Evolutionary conservation across 2,888 invertebrate genomes (phyloP), one percentile per base, ranked within the genome.

Genomic region (Druceiella hillmani): DNA sequence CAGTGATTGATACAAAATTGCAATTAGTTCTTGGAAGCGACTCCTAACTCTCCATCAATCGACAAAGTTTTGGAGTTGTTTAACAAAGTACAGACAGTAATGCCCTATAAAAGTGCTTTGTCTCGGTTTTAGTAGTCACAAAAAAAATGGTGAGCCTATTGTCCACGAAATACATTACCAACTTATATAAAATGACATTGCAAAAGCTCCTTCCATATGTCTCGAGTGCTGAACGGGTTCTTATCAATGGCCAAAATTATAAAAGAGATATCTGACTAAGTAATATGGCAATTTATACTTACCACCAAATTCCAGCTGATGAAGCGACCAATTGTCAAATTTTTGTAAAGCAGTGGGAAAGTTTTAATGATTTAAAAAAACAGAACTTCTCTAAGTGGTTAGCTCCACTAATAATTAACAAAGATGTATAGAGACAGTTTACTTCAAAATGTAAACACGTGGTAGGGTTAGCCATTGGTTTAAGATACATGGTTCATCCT

Each of bases 1-100:
- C 22, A 20, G 22, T 20, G 22, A n/a, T 20, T 20, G 22, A 20
- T 20, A 20, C 22, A 20, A n/a, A 20, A 20, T 20, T n/a, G 22
- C 22, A 20, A 20, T n/a, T 20, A 7, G 22, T 20, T 20, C n/a
- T 20, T 20, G 22, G 22, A n/a, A 20, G 22, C n/a, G 22, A n/a
- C n/a, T 20, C 22, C n/a, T 20, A 20, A 20, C n/a, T n/a, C 22
- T 20, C 22, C 6, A 20, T 20, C n/a, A 20, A 20, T n/a, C 22
- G n/a, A 20, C n/a, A 20, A 20, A 7, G 22, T n/a, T 7, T 20
- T 20, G 22, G 22, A 20, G n/a, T 20, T n/a, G 22, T 20, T 20
- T 20, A 20, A 20, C 22, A 20, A n/a, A 20, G 22, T 20, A 20
- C 6, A 7, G n/a, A n/a, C n/a, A n/a, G n/a, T n/a, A n/a, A n/a